Evolutionary conservation across 2,888 invertebrate genomes (phyloP).

Genomic region (Sthenelais limicola): DNA sequence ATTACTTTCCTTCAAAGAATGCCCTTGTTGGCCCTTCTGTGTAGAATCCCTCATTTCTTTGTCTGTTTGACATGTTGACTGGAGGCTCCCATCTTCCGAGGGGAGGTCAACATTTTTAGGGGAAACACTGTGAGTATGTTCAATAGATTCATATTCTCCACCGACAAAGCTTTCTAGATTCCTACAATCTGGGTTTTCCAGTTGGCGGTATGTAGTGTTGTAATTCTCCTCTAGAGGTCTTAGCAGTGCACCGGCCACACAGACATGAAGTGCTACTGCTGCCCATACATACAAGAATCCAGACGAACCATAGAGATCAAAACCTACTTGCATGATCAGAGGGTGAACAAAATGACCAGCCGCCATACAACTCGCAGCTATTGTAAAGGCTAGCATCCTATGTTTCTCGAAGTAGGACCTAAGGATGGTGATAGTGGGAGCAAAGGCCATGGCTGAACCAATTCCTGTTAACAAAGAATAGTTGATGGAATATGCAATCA

Average conservation of each 20-base stretch:
- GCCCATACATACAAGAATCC: not conserved
- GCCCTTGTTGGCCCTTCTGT: too few relatives aligned
- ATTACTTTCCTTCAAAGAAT: too few relatives aligned
- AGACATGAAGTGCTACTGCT: not conserved
- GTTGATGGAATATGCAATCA: not conserved
- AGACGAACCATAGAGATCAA: not conserved
- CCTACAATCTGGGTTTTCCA: not conserved
- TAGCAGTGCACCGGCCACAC: constrained; percentile 1
- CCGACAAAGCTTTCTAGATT: not conserved
- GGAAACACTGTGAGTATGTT: not conserved
- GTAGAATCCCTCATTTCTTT: too few relatives aligned
- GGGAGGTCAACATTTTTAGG: not conserved
- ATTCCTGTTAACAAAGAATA: constrained; percentile 7
- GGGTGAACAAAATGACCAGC: constrained; percentile 6
- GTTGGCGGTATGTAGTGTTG: not conserved
- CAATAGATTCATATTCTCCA: not conserved
- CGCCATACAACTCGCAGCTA: not conserved
- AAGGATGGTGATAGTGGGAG: not conserved
- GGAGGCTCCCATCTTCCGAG: too few relatives aligned
- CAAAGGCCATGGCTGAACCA: not conserved
- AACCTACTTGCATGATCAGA: not conserved
- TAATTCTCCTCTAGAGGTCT: constrained; percentile 3
- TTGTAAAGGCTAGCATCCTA: not conserved
- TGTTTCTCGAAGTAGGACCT: constrained; percentile 1
- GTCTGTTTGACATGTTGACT: too few relatives aligned